phyloP scores from a whole-genome alignment of 2,113 vertebrate genomes.

The Neodontobutis hainanensis region DNA sequence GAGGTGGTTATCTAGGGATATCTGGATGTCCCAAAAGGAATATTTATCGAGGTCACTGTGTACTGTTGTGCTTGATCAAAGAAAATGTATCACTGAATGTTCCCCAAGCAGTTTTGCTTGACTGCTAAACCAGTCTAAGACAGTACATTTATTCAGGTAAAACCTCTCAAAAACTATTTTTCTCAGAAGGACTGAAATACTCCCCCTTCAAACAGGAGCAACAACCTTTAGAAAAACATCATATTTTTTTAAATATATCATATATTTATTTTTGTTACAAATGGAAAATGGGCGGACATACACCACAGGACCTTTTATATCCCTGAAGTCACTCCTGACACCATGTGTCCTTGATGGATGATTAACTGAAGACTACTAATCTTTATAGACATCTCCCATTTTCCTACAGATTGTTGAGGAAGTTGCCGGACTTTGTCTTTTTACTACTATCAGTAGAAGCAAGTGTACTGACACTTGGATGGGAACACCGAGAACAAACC shows the following conservation, averaged over 20 bases:
- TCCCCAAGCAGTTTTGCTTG: neutral
- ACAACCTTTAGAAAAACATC: no score
- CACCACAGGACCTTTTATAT: slow-evolving; percentile 38
- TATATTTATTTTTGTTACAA: neutral
- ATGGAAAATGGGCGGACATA: neutral
- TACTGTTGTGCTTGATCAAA: neutral
- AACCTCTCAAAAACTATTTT: no score
- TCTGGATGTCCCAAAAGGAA: no score
- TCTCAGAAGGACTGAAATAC: no score
- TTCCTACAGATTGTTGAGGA: neutral
- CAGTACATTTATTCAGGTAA: neutral
- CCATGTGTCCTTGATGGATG: slow-evolving; percentile 68
- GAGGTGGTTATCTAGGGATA: no score
- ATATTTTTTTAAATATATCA: no score
- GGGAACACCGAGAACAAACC: neutral
- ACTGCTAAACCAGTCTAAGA: neutral
- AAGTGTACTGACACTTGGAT: neutral
- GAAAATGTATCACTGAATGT: neutral
- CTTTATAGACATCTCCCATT: slow-evolving; percentile 50
- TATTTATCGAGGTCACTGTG: neutral
- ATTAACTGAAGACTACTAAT: slow-evolving; percentile 72
- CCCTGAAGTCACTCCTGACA: slow-evolving; percentile 19
- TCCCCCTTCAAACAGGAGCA: no score
- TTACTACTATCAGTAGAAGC: neutral
- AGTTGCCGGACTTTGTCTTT: neutral